phyloP scores from a whole-genome alignment of 1,140 invertebrate species.

The Octopus sinensis region DNA sequence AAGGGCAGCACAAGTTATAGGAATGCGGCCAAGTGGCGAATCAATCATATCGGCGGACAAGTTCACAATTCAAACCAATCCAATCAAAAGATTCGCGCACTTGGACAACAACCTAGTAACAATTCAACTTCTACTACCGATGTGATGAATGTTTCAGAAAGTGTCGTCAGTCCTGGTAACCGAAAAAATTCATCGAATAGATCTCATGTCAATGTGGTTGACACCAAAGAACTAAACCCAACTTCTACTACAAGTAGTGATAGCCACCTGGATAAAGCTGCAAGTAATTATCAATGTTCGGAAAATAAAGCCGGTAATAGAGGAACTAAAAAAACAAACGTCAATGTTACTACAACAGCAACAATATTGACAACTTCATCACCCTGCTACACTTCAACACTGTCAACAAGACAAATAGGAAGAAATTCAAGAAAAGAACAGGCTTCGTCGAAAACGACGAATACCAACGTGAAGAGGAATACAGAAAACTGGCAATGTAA shows the following conservation, averaged over 20 bases:
- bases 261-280: no score
- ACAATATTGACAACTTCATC: no score
- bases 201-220: background rate
- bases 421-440: conserved; percentile 22
- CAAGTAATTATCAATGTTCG: no score
- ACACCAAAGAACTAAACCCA: no score
- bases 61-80: conserved; percentile 41
- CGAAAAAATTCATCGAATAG: conserved; percentile 7
- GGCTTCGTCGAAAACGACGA: conserved; percentile 24
- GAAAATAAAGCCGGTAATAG: no score
- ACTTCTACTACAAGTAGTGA: no score
- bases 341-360: no score
- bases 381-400: no score
- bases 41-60: conserved; percentile 40
- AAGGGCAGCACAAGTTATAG: conserved; percentile 81
- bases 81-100: conserved; percentile 37
- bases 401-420: background rate
- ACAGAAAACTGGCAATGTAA: no score
- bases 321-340: no score
- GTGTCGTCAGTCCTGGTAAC: conserved; percentile 17
- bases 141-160: conserved; percentile 17
- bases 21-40: conserved; percentile 66
- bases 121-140: conserved; percentile 12
- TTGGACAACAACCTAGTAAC: background rate
- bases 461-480: no score